Conservation (phyloP, 2,888 invertebrate species). For the Ormyrus pomaceus region DNA sequence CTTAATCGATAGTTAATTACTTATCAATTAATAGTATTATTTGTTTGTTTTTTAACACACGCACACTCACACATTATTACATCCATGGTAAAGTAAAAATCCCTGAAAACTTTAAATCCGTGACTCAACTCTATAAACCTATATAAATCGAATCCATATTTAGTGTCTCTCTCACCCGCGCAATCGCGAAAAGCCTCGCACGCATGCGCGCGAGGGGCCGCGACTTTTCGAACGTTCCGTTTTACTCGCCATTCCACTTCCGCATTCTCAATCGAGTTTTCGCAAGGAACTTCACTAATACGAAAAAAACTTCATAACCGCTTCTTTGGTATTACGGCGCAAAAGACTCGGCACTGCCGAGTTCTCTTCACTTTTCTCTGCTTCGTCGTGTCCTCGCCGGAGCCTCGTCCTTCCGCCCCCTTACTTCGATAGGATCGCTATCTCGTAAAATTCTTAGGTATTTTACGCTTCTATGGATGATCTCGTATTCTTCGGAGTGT, state of each 20-base stretch:
- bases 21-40: conserved; percentile 74
- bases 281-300: conserved; percentile 70
- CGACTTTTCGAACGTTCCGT: conserved; percentile 47
- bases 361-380: background rate
- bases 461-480: conserved; percentile 31
- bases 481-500: conserved; percentile 22
- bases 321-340: conserved; percentile 73
- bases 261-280: conserved; percentile 51
- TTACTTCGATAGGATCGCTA: conserved; percentile 3
- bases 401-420: conserved; percentile 45
- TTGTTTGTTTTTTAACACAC: conserved; percentile 66
- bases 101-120: conserved; percentile 69
- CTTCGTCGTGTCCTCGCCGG: conserved; percentile 28
- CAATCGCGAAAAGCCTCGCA: conserved; percentile 39
- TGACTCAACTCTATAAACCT: conserved; percentile 59
- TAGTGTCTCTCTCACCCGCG: conserved; percentile 38
- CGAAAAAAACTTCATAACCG: conserved; percentile 67
- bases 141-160: conserved; percentile 42
- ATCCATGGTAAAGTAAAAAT: conserved; percentile 73
- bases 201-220: conserved; percentile 55
- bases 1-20: conserved; percentile 70
- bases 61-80: conserved; percentile 74
- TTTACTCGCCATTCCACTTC: conserved; percentile 42
- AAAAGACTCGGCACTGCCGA: conserved; percentile 50
- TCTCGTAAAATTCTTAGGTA: conserved; percentile 26